These are phyloP conservation scores for Rhodinocichla rosea DNA, from an alignment of 2,113 vertebrate species.

Conservation along the genomic window DNA sequence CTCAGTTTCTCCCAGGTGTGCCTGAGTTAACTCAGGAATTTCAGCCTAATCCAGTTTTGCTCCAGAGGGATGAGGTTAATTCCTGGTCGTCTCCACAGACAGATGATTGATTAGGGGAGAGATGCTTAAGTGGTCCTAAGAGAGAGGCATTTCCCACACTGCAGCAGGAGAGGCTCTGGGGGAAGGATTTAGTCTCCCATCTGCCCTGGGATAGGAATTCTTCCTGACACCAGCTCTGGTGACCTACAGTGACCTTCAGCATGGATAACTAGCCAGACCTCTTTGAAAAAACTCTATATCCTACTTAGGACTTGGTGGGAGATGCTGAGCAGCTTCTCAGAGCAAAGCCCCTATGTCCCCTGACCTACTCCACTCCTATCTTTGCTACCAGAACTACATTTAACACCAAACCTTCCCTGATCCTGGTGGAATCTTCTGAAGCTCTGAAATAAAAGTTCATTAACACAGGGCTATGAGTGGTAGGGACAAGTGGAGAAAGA, in stretches of 20 bases:
- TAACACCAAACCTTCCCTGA: not conserved
- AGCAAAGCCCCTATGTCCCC: not conserved
- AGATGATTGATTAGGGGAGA: not conserved
- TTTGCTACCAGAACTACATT: not conserved
- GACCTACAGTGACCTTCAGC: not conserved
- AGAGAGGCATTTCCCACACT: not conserved
- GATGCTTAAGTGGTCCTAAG: not conserved
- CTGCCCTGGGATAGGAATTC: not conserved
- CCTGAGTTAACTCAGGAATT: not conserved
- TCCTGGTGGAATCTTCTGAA: not conserved
- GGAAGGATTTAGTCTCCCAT: slow-evolving; percentile 5
- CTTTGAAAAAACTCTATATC: not conserved
- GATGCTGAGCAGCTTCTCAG: not conserved
- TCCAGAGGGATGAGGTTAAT: not conserved
- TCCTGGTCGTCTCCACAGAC: not conserved
- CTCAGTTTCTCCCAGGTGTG: not conserved
- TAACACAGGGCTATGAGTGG: not conserved
- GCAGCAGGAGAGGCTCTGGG: not conserved
- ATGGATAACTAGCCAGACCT: not conserved
- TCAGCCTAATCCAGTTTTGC: not conserved
- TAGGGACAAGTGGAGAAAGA: not conserved
- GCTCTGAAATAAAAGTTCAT: not conserved
- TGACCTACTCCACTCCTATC: fast-evolving
- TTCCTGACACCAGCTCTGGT: not conserved
- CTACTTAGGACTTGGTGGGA: not conserved